A percentile compares a stretch with the other conserved stretches of the same genome.
These are phyloP conservation scores for Octodon degus DNA, from an alignment of 2,113 vertebrate species.

Conservation along the genomic window DNA sequence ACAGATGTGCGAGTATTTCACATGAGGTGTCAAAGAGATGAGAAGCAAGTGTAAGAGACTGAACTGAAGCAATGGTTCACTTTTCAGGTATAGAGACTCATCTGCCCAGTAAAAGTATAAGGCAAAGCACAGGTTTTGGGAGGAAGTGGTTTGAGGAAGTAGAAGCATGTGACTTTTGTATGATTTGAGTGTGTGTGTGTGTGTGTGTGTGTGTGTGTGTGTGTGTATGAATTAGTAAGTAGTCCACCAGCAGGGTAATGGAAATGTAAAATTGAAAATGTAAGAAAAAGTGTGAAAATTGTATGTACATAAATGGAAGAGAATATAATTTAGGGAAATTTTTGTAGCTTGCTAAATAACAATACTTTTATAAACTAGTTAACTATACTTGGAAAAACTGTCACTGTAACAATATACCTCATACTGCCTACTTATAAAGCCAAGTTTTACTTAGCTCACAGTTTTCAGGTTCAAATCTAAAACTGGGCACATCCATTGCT, in stretches of 20 bases:
- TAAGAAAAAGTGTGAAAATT: neutral
- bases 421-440: neutral
- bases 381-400: neutral
- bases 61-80: neutral
- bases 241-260: neutral
- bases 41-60: neutral
- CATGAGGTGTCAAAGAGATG: neutral
- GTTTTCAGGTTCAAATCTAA: neutral
- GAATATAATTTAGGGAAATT: neutral
- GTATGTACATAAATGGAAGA: neutral
- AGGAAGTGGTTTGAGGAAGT: neutral
- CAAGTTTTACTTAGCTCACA: neutral
- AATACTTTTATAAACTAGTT: neutral
- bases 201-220: fast-evolving
- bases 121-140: neutral
- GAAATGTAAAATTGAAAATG: neutral
- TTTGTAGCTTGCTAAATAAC: neutral
- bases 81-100: neutral
- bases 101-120: neutral
- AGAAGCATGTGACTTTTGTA: neutral
- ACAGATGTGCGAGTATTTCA: neutral
- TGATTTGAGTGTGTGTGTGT: neutral
- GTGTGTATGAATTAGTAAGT: neutral
- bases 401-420: neutral
- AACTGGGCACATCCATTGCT: neutral